Evolutionary conservation across 2,113 vertebrate species (phyloP).

Genomic region (Phrynosoma platyrhinos): DNA sequence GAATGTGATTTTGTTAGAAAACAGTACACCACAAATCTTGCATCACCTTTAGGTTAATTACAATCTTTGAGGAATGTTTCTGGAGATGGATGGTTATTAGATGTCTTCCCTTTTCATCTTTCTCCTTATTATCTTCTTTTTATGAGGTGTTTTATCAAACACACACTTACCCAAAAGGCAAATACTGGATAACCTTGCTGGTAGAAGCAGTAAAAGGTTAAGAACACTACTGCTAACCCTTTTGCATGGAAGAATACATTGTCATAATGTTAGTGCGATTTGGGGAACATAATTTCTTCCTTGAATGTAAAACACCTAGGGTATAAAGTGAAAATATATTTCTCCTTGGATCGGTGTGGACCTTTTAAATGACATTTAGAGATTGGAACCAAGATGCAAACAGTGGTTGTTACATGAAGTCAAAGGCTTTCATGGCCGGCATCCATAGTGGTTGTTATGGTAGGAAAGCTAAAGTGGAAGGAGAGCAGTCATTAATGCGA

Average conservation of each 20-base stretch:
- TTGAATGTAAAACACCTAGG: not conserved
- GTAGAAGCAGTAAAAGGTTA: conserved; percentile 20
- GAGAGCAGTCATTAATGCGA: not conserved
- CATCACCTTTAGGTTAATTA: conserved; percentile 58
- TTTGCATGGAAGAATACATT: conserved; percentile 17
- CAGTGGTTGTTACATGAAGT: not conserved
- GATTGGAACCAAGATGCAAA: not conserved
- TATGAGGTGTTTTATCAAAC: conserved; percentile 61
- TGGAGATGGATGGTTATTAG: conserved; percentile 44
- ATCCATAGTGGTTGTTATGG: not conserved
- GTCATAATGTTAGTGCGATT: conserved; percentile 2
- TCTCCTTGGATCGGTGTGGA: not conserved
- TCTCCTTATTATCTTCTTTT: conserved; percentile 61
- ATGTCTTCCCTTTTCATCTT: conserved; percentile 66
- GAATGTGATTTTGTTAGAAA: no score
- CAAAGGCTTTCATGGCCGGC: no score
- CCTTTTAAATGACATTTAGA: not conserved
- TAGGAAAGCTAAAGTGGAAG: not conserved
- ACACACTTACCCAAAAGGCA: conserved; percentile 52
- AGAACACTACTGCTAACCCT: conserved; percentile 36
- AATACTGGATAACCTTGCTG: conserved; percentile 54
- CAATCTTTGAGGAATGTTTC: conserved; percentile 50
- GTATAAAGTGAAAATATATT: not conserved
- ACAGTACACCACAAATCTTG: conserved; percentile 27
- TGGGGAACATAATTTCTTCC: not conserved